Evolutionary conservation across 2,888 invertebrate species (phyloP).

Genomic region (Trissolcus brochymenae): DNA sequence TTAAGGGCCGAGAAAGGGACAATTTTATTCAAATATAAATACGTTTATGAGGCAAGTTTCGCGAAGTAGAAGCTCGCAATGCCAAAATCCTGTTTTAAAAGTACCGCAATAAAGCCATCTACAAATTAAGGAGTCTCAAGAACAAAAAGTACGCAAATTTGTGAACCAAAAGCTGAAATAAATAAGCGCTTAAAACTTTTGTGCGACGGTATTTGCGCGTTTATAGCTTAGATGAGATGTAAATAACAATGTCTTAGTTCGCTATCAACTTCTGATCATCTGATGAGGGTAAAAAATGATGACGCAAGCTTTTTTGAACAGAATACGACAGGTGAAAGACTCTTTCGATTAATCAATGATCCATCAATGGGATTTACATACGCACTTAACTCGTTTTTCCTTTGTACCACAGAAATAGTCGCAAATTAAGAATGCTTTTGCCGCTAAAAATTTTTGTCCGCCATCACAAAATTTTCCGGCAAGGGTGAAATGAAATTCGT

Average conservation of each 20-base stretch:
- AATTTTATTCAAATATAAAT: slow-evolving; percentile 48
- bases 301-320: slow-evolving; percentile 1
- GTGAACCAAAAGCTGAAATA: slow-evolving; percentile 11
- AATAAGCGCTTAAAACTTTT: slow-evolving; percentile 41
- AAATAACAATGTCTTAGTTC: slow-evolving; percentile 47
- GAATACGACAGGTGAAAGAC: no score
- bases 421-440: no score
- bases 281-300: neutral
- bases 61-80: slow-evolving; percentile 33
- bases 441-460: no score
- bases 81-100: slow-evolving; percentile 51
- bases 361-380: no score
- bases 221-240: slow-evolving; percentile 34
- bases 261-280: slow-evolving; percentile 27
- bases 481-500: no score
- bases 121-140: slow-evolving; percentile 51
- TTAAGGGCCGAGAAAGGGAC: slow-evolving; percentile 32
- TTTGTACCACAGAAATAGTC: no score
- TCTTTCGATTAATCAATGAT: no score
- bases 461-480: no score
- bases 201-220: slow-evolving; percentile 46
- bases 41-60: slow-evolving; percentile 51
- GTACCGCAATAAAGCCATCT: slow-evolving; percentile 53
- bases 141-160: slow-evolving; percentile 43
- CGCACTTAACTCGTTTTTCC: no score